These are phyloP conservation scores for Mantis religiosa DNA, from an alignment of 2,888 invertebrate species.

Conservation along the genomic window DNA sequence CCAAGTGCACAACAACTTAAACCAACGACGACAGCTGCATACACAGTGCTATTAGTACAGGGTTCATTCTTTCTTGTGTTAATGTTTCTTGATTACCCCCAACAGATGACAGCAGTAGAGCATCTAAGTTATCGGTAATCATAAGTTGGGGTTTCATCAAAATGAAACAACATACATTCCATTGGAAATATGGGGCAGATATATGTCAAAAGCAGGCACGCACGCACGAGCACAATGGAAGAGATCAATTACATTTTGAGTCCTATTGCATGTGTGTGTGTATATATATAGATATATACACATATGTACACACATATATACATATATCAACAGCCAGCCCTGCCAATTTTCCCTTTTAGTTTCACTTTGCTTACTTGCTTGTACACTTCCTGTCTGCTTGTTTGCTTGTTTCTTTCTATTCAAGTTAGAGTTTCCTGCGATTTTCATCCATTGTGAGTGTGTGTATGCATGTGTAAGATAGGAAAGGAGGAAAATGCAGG, in stretches of 20 bases:
- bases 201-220: slow-evolving; percentile 7
- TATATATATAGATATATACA: too few species aligned
- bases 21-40: slow-evolving; percentile 2
- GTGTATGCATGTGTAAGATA: neutral
- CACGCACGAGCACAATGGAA: slow-evolving; percentile 15
- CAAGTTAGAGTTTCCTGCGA: neutral
- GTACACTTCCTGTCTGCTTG: neutral
- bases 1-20: slow-evolving; percentile 8
- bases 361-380: neutral
- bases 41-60: slow-evolving; percentile 12
- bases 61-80: neutral
- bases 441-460: neutral
- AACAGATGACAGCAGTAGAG: neutral
- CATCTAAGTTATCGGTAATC: neutral
- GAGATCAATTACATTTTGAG: neutral
- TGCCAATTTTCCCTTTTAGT: neutral
- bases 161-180: neutral
- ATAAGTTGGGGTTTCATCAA: neutral
- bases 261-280: neutral
- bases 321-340: slow-evolving; percentile 10
- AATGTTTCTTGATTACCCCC: neutral
- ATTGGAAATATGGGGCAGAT: neutral
- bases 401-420: neutral
- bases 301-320: too few species aligned
- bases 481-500: neutral